Evolutionary conservation across 1,140 invertebrate genomes (phyloP), one percentile per base, ranked within the genome.

Genomic region (Trachymyrmex cornetzi): DNA sequence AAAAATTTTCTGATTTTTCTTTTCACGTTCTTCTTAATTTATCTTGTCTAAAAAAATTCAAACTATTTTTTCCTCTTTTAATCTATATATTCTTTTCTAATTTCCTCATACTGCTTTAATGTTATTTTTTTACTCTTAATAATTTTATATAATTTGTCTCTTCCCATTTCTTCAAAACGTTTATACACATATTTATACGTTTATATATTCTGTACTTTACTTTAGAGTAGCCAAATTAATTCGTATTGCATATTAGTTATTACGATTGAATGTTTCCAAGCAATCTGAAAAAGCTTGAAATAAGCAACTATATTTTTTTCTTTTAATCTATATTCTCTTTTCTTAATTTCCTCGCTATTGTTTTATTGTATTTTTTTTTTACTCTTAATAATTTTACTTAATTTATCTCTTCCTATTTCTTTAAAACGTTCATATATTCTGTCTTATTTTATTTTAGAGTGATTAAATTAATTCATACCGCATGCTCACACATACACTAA

Each of bases 101-200:
- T 38, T 55, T 24, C 1, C 11, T 38, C 0, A 4, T 50, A 12
- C 14, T 69, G 14, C 34, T 11, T 14, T 48, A n/a, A 48, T 48
- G 30, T 50, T 59, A n/a, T n/a, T 55, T 22, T 3, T 2, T 24
- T 55, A 22, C 0, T 1, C 9, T 53, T 67, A 53, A 57, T 69
- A 80, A 53, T 79, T 48, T 30, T 5, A 24, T 38, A n/a, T 64
- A 44, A 77, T 77, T 14, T 38, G 34, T 38, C 11, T 59, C 38
- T 44, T 77, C 2, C 4, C 1, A 6, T 57, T 55, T 4, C 30
- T 19, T 27, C 7, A 34, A 34, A 48, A 24, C 3, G 6, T 64
- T 16, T n/a, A 1, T 5, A 19, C 5, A 16, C 14, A 30, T 19
- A 38, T 30, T 12, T 11, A 3, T 44, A 44, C 6, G 12, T 14